Evolutionary conservation across 2,888 invertebrate species (phyloP).

Genomic region (Cantharis rufa): DNA sequence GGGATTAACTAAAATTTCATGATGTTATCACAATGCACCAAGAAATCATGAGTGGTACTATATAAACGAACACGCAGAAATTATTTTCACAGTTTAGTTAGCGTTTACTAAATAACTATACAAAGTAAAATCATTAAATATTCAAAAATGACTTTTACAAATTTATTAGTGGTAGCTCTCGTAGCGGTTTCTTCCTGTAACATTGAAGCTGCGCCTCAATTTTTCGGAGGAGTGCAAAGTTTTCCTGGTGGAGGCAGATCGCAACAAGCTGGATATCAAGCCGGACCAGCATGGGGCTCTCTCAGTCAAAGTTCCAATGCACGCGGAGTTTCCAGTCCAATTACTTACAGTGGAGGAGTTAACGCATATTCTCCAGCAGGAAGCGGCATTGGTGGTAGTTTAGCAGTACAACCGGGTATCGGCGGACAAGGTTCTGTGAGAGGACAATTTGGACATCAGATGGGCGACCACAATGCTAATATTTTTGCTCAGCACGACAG

Average conservation of each 20-base stretch:
- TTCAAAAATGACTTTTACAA: too few relatives aligned
- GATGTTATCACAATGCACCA: neutral
- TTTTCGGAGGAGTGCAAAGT: conserved; percentile 5
- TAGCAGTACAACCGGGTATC: conserved; percentile 1
- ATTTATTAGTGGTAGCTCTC: too few relatives aligned
- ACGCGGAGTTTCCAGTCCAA: neutral
- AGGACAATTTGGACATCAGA: conserved; percentile 4
- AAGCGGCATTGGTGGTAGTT: neutral
- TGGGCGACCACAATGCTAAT: conserved; percentile 1
- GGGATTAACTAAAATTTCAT: neutral
- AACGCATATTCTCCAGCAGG: neutral
- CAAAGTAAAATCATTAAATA: too few relatives aligned
- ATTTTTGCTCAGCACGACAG: conserved; percentile 11
- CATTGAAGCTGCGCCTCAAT: neutral
- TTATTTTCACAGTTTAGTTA: neutral
- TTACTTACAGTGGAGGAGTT: neutral
- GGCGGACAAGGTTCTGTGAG: conserved; percentile 13
- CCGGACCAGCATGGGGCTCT: conserved; percentile 19
- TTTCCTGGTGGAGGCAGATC: conserved; percentile 3
- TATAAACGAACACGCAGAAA: neutral
- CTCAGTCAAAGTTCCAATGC: conserved; percentile 1
- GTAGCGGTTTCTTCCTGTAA: too few relatives aligned
- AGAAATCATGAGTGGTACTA: neutral
- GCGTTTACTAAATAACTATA: too few relatives aligned
- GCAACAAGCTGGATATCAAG: conserved; percentile 7